Evolutionary conservation across 2,113 vertebrate species (phyloP), one percentile per base, ranked within the genome.

Genomic region (Percopsis transmontana): DNA sequence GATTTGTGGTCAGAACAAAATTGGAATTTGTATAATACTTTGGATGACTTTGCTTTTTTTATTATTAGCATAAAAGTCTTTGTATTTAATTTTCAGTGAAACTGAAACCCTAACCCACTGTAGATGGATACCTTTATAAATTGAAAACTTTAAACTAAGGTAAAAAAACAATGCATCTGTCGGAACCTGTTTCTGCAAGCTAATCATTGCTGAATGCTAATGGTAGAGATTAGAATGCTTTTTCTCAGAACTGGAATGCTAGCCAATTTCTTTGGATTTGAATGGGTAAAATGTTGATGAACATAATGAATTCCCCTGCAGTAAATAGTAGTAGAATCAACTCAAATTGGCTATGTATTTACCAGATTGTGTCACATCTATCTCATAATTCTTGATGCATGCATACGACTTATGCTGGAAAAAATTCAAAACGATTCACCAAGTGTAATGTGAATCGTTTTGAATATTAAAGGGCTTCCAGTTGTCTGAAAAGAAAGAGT

Each of bases 21-120:
- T 60, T 63, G 16, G 10, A 73, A 69, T 68, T 80, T 75, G 69
- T 16, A 74, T 74, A 27, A 62, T 38, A 39, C 13, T 18, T 58
- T 20, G 15, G 70, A 64, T 74, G 18, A 3, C 21, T 76, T 75
- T 72, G 60, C 64, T 78, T 65, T 78, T 70, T n/a, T n/a, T n/a
- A n/a, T n/a, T 33, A 80, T 38, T 51, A 2, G 15, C 68, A 79
- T 62, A 70, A 62, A 68, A 66, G 16, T 53, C 27, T 9, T 70
- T 66, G 59, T 10, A 68, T 70, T 72, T 70, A 59, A 64, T 58
- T 76, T 79, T 70, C 77, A 80, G 68, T 82, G 76, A 70, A 60
- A 73, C 45, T 41, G 56, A 54, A 59, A 72, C 63, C 33, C 8
- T 51, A 55, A 53, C 2, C 40, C 51, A 62, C 42, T 27, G 23